A percentile compares a stretch with the other conserved stretches of the same genome.
phyloP scores from a whole-genome alignment of 2,113 vertebrate species.

The Rattus rattus region DNA sequence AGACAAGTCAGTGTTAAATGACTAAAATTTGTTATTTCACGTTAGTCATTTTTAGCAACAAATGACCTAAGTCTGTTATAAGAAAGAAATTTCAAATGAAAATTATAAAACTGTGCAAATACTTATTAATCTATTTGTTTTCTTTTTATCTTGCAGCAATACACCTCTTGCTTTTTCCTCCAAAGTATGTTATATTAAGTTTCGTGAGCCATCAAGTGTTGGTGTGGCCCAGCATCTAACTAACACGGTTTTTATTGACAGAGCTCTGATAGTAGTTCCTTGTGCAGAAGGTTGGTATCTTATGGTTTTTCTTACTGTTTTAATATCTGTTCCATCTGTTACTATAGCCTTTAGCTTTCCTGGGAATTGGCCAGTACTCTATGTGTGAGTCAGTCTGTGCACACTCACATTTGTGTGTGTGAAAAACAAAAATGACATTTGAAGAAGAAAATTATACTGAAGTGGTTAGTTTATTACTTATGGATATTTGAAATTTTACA shows the following conservation, averaged over 20 bases:
- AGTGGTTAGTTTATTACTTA: constrained; percentile 29
- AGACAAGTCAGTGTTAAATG: constrained; percentile 32
- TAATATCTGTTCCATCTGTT: constrained; percentile 79
- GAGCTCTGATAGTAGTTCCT: constrained; percentile 99
- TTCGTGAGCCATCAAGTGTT: constrained; percentile 96
- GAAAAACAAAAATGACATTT: constrained; percentile 38
- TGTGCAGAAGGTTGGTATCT: constrained; percentile 98
- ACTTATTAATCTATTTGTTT: constrained; percentile 70
- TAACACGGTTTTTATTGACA: constrained; percentile 99
- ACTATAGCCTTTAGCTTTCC: constrained; percentile 69
- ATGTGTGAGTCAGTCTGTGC: background rate
- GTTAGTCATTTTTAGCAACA: constrained; percentile 23
- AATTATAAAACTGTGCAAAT: constrained; percentile 53
- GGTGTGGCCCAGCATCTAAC: constrained; percentile 99
- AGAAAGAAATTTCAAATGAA: constrained; percentile 63
- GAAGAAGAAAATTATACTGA: constrained; percentile 49
- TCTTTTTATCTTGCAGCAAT: constrained; percentile 91
- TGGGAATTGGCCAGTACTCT: constrained; percentile 74
- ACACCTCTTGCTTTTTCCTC: constrained; percentile 95
- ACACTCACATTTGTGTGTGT: background rate
- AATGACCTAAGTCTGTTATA: constrained; percentile 13
- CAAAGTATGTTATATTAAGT: constrained; percentile 99
- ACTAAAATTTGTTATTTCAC: constrained; percentile 35
- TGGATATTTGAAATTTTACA: background rate
- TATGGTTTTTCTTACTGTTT: constrained; percentile 61